phyloP scores from a whole-genome alignment of 1,140 invertebrate species.

The Drosophila kepulauana region DNA sequence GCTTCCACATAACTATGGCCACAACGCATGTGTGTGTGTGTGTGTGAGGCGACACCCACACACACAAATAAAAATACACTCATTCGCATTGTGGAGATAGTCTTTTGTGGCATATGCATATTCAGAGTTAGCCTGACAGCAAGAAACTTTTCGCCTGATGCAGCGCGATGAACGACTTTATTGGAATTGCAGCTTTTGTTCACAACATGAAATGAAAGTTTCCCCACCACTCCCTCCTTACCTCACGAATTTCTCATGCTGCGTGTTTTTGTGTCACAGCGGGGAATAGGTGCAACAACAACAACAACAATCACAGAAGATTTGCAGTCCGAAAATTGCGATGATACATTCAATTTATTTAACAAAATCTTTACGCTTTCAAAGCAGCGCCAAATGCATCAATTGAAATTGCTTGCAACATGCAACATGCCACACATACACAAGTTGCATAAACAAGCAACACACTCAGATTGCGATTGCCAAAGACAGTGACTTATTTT shows the following conservation, averaged over 20 bases:
- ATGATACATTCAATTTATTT: conserved; percentile 42
- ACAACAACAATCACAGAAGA: not conserved
- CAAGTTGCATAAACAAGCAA: not conserved
- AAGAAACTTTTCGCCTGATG: conserved; percentile 31
- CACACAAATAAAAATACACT: conserved; percentile 1
- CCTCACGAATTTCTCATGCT: conserved; percentile 22
- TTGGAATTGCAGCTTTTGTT: conserved; percentile 55
- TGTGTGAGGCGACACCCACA: conserved; percentile 12
- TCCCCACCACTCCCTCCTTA: not conserved
- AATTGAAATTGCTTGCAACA: conserved; percentile 5
- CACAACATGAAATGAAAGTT: conserved; percentile 43
- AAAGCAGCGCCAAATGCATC: conserved; percentile 6
- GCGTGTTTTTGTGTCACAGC: too few species aligned
- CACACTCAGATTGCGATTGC: not conserved
- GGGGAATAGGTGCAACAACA: too few species aligned
- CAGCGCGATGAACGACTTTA: conserved; percentile 48
- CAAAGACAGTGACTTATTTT: not conserved
- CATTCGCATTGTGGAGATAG: not conserved
- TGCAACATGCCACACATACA: not conserved
- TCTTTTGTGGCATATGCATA: conserved; percentile 23
- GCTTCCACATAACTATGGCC: conserved; percentile 2
- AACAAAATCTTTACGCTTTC: conserved; percentile 42
- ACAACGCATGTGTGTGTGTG: not conserved
- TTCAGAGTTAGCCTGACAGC: conserved; percentile 7
- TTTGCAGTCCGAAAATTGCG: not conserved